Evolutionary conservation across 2,113 vertebrate species (phyloP), one percentile per base, ranked within the genome.

Genomic region (Trematomus loennbergii): DNA sequence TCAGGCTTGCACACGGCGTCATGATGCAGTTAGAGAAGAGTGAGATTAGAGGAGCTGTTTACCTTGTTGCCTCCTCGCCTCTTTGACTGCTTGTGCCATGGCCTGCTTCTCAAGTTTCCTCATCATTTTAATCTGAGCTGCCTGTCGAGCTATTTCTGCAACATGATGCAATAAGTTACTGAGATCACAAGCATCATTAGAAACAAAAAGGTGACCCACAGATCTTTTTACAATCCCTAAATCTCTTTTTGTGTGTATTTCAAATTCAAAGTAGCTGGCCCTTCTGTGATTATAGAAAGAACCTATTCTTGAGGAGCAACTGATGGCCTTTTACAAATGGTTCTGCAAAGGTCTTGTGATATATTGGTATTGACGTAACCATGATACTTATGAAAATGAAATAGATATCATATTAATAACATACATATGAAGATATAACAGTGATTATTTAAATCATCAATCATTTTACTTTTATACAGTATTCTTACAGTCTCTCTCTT

Each of bases 81-180:
- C 97, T 93, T 98, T 99, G 74, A 96, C 96, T 36, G 97, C 97
- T 82, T 96, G 96, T 1, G 96, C 96, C 89, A 97, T 95, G 33
- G 97, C 98, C 82, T 98, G 97, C 74, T 97, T 98, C 91, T 98
- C 97, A 63, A 97, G 96, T 91, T 98, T 99, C 88, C 97, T 96
- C 89, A 97, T 94, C 88, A 98, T 93, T 90, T 99, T 99, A 89
- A 99, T 97, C 88, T 98, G 96, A 78, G 98, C 96, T 72, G 97
- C 98, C 94, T 98, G 97, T 72, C 97, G 96, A 54, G 97, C 97
- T 88, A 98, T 97, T 96, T 98, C 97, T 99, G 93, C 88, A 89
- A 94, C 33, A 87, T 46, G 48, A 78, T 71, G 36, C 70, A 33
- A 82, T 59, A 18, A 36, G 69, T 58, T 48, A 43, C 25, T 64